Evolutionary conservation across 2,113 vertebrate species (phyloP), one percentile per base, ranked within the genome.

Genomic region (Anseranas semipalmata): DNA sequence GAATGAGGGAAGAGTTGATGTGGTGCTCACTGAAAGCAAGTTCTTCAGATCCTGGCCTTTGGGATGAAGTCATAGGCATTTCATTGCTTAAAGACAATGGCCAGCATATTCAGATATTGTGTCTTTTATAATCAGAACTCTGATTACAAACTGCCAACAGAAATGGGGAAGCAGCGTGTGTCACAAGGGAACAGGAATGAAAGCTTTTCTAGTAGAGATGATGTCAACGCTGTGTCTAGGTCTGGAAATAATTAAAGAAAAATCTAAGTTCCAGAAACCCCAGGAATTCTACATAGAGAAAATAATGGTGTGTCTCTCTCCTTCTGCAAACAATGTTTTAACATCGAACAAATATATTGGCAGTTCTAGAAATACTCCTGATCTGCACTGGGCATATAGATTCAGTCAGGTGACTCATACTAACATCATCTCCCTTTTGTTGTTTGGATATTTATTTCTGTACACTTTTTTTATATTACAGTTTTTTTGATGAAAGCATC

Each of bases 171-270:
- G 14, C 10, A 53, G 10, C 33, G 15, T 32, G 13, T 30, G 4
- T 53, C 66, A 4, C 12, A 85, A 73, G 11, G 22, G 35, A 66
- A 33, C 7, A n/a, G 8, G 72, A 89, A 63, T 35, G 9, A 66
- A 89, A 80, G 10, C 6, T 63, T 66, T 20, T 81, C 5, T 75
- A 52, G 6, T 37, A 35, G 11, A 70, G 58, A 65, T 50, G 1
- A 35, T 30, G 67, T 1, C 35, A 62, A 35, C 39, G 35, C 19
- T 85, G 24, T 11, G 37, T 12, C 43, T 62, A 27, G 18, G 16
- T 28, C 41, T 86, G 63, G 50, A 66, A 93, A 91, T 35, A 37
- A 50, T 37, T n/a, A 55, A 76, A 87, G 37, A 48, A 84, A 94
- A 80, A 39, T 37, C 8, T 7, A 20, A 21, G 45, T 59, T 89